phyloP scores from a whole-genome alignment of 1,140 invertebrate species.

The Macrobrachium nipponense region DNA sequence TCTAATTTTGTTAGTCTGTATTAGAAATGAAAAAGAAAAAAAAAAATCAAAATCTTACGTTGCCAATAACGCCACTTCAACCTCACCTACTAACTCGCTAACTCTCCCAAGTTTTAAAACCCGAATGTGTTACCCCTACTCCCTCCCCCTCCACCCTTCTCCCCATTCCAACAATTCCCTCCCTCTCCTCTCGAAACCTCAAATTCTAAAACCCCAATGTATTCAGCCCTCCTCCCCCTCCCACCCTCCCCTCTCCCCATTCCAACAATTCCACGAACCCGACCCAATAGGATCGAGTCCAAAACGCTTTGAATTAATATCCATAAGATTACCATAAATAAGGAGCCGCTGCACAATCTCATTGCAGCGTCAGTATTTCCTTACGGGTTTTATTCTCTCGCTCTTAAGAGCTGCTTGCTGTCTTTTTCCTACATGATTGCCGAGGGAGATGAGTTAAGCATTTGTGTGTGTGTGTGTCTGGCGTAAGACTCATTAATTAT shows the following conservation, averaged over 20 bases:
- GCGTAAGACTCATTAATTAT: too few relatives aligned
- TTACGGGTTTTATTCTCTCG: too few relatives aligned
- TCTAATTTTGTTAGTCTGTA: background rate
- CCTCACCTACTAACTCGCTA: background rate
- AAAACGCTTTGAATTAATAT: too few relatives aligned
- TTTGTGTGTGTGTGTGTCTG: too few relatives aligned
- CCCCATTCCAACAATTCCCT: background rate
- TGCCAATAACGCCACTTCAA: too few relatives aligned
- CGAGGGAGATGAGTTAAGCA: too few relatives aligned
- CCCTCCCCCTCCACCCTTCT: background rate
- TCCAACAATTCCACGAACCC: background rate
- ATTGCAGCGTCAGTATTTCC: too few relatives aligned
- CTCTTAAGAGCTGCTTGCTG: too few relatives aligned
- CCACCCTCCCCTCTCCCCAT: background rate
- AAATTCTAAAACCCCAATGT: background rate
- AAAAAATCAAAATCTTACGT: background rate
- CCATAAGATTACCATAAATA: too few relatives aligned
- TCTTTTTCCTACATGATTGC: too few relatives aligned
- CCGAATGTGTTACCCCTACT: background rate
- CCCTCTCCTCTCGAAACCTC: conserved; percentile 7
- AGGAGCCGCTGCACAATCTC: too few relatives aligned
- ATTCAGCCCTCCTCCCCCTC: background rate
- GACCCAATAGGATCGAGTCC: too few relatives aligned
- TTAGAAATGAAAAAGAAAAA: background rate
- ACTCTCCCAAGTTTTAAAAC: background rate